A percentile compares a stretch with the other conserved stretches of the same genome.
Conservation (phyloP, 2,113 vertebrate genomes). For the Pelecanus crispus region DNA sequence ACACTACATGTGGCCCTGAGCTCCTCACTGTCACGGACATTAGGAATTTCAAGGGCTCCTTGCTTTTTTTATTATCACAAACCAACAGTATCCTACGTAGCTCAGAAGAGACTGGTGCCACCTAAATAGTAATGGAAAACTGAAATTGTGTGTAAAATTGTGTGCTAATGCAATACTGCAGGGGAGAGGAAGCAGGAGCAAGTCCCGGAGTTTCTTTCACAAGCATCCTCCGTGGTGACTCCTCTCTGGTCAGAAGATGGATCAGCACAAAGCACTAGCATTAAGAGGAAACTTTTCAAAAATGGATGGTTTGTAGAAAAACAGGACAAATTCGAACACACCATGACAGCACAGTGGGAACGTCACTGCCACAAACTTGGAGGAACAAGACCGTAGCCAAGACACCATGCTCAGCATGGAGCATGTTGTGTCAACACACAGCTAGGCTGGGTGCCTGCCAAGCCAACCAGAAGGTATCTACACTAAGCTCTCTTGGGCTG, state of each 20-base stretch:
- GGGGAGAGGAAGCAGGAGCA: not conserved
- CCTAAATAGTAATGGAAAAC: not conserved
- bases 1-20: accelerated
- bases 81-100: not conserved
- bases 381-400: not conserved
- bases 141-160: not conserved
- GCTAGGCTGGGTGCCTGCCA: not conserved
- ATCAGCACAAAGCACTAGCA: not conserved
- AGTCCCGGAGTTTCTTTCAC: not conserved
- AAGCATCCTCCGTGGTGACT: not conserved
- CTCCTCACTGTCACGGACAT: not conserved
- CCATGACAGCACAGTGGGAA: not conserved
- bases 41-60: not conserved
- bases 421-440: not conserved
- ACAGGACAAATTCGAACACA: not conserved
- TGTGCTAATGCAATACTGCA: not conserved
- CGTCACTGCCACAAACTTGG: not conserved
- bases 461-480: not conserved
- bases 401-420: not conserved
- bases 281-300: not conserved
- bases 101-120: not conserved
- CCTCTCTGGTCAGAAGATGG: not conserved
- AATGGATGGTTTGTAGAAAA: not conserved
- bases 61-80: not conserved
- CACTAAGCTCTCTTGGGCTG: not conserved